Conservation (phyloP, 92 coral and sea anemone species). For the Isaurus tuberculatus region DNA sequence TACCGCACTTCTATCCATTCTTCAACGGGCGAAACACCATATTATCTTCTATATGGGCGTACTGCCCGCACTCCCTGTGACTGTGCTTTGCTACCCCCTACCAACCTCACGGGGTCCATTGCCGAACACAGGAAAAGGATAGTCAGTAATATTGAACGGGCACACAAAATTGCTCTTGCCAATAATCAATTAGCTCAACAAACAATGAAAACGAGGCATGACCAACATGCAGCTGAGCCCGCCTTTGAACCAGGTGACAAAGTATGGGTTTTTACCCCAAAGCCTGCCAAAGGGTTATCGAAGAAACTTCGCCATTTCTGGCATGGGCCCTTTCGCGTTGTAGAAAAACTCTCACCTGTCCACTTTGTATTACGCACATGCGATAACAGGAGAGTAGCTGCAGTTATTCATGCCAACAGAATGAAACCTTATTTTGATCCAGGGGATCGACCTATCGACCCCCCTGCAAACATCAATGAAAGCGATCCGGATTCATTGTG, state of each 20-base stretch:
- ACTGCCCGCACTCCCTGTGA: constrained; percentile 16
- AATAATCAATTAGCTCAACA: constrained; percentile 67
- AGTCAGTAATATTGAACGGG: constrained; percentile 60
- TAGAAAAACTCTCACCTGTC: constrained; percentile 32
- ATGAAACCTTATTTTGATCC: constrained; percentile 63
- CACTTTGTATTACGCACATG: constrained; percentile 57
- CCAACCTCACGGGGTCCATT: constrained; percentile 44
- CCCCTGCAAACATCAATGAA: constrained; percentile 35
- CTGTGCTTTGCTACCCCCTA: constrained; percentile 23
- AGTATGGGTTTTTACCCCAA: constrained; percentile 72
- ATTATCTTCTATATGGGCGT: constrained; percentile 14
- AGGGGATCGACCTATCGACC: constrained; percentile 53
- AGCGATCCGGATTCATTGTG: constrained; percentile 40
- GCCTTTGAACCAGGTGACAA: constrained; percentile 53
- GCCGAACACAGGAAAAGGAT: constrained; percentile 71
- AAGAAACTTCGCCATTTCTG: constrained; percentile 58
- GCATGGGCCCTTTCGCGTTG: constrained; percentile 62
- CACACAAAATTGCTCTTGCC: constrained; percentile 53
- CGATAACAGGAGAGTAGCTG: constrained; percentile 58
- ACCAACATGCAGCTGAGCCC: constrained; percentile 40
- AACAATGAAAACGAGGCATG: constrained; percentile 67
- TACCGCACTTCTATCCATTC: constrained; percentile 32
- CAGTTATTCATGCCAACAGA: constrained; percentile 62
- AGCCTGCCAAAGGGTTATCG: constrained; percentile 42
- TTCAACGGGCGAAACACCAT: constrained; percentile 42